These are phyloP conservation scores for Dallia pectoralis DNA, from an alignment of 2,797 vertebrate genomes.

Conservation along the genomic window DNA sequence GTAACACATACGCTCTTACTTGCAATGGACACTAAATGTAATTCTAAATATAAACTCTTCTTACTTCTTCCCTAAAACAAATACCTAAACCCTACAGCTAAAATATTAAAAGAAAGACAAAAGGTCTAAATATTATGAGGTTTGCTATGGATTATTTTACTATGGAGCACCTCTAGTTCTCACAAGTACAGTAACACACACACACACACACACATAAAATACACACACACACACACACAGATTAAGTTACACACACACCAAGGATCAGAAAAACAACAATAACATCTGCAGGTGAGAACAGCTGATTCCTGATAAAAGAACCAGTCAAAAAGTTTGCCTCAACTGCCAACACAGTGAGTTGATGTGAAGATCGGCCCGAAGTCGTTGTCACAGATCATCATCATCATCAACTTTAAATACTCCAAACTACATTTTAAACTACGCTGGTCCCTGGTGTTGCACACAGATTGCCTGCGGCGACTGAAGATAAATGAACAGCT, in stretches of 20 bases:
- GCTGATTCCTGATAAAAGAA: background rate
- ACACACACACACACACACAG: background rate
- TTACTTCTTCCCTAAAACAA: too few relatives aligned
- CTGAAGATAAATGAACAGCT: slow-evolving; percentile 37
- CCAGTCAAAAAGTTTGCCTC: background rate
- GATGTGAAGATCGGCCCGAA: background rate
- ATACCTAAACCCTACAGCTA: too few relatives aligned
- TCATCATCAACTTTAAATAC: background rate
- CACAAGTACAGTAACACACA: background rate
- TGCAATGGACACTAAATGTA: too few relatives aligned
- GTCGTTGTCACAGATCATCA: background rate
- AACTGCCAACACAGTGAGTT: slow-evolving; percentile 21
- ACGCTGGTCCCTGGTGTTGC: slow-evolving; percentile 1
- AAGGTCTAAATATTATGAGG: too few relatives aligned
- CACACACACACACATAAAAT: background rate
- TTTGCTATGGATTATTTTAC: too few relatives aligned
- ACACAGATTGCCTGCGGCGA: background rate
- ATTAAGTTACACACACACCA: background rate
- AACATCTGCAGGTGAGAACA: background rate
- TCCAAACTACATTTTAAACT: slow-evolving; percentile 26
- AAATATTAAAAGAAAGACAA: too few relatives aligned
- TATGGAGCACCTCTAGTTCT: too few relatives aligned
- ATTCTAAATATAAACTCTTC: too few relatives aligned
- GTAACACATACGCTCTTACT: background rate
- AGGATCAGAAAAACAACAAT: background rate